Conservation (phyloP, 1,140 invertebrate species). For the Sminthurinus signatus region DNA sequence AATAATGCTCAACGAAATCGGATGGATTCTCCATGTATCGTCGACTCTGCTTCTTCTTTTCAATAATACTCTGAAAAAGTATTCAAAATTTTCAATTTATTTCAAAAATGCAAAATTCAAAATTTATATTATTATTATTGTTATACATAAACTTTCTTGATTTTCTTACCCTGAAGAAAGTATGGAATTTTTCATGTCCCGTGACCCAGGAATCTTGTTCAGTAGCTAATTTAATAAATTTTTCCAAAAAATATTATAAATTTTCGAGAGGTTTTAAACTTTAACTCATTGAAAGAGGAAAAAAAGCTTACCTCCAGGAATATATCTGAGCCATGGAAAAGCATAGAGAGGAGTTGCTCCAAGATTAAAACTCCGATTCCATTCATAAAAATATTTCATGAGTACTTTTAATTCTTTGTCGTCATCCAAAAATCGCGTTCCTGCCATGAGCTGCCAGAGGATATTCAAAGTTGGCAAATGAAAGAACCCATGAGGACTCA, state of each 20-base stretch:
- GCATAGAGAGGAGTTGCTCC: conserved; percentile 10
- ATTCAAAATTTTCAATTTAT: background rate
- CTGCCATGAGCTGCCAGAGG: conserved; percentile 48
- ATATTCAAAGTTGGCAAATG: conserved; percentile 47
- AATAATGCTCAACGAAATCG: conserved; percentile 25
- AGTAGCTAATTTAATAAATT: too few relatives aligned
- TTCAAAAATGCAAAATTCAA: too few relatives aligned
- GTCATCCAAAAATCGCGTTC: conserved; percentile 50
- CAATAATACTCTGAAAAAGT: background rate
- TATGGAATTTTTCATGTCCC: background rate
- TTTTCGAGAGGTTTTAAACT: too few relatives aligned
- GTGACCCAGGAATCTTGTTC: background rate
- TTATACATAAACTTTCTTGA: too few relatives aligned
- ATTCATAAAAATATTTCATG: conserved; percentile 12
- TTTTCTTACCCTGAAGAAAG: conserved; percentile 21
- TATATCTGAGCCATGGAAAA: conserved; percentile 11
- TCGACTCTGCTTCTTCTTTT: background rate
- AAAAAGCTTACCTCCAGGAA: too few relatives aligned
- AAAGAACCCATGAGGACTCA: conserved; percentile 37
- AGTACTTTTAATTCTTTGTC: conserved; percentile 39
- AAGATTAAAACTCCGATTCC: conserved; percentile 6
- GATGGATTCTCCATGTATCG: conserved; percentile 12
- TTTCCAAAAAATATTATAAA: too few relatives aligned
- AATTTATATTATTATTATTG: too few relatives aligned
- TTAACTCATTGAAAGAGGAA: too few relatives aligned